Conservation (phyloP, 2,797 vertebrate species). For the Echiichthys vipera region DNA sequence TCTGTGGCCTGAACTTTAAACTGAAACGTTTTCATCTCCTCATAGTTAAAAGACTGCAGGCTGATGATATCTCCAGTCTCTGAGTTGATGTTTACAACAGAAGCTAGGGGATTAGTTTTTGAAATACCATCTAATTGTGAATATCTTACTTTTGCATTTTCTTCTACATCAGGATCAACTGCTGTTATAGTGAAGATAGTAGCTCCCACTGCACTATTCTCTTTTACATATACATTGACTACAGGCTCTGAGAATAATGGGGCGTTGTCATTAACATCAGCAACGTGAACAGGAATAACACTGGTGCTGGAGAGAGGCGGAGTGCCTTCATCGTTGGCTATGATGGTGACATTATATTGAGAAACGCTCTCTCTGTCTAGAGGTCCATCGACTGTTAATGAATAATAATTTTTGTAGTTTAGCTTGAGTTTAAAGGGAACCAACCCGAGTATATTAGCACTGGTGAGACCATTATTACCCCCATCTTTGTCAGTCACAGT, state of each 20-base stretch:
- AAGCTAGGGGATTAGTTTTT: constrained; percentile 40
- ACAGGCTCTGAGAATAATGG: constrained; percentile 74
- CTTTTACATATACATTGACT: constrained; percentile 77
- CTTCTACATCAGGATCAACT: constrained; percentile 72
- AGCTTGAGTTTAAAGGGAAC: constrained; percentile 74
- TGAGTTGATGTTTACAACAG: constrained; percentile 69
- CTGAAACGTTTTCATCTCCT: constrained; percentile 65
- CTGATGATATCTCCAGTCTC: constrained; percentile 68
- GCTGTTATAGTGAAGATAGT: constrained; percentile 74
- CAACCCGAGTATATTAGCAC: constrained; percentile 42
- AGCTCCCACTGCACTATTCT: constrained; percentile 79
- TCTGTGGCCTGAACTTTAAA: constrained; percentile 47
- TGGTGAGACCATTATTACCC: constrained; percentile 73
- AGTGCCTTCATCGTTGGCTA: constrained; percentile 71
- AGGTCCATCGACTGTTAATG: constrained; percentile 66
- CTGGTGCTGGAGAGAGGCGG: constrained; percentile 71
- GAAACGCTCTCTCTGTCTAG: constrained; percentile 76
- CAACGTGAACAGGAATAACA: constrained; percentile 67
- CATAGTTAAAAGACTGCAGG: constrained; percentile 72
- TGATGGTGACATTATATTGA: constrained; percentile 70
- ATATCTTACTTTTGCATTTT: constrained; percentile 79
- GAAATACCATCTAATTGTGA: constrained; percentile 44
- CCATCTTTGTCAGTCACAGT: constrained; percentile 78
- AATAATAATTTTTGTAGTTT: constrained; percentile 79
- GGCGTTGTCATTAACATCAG: constrained; percentile 84